Evolutionary conservation across 2,888 invertebrate species (phyloP).

Genomic region (Xestobium rufovillosum): DNA sequence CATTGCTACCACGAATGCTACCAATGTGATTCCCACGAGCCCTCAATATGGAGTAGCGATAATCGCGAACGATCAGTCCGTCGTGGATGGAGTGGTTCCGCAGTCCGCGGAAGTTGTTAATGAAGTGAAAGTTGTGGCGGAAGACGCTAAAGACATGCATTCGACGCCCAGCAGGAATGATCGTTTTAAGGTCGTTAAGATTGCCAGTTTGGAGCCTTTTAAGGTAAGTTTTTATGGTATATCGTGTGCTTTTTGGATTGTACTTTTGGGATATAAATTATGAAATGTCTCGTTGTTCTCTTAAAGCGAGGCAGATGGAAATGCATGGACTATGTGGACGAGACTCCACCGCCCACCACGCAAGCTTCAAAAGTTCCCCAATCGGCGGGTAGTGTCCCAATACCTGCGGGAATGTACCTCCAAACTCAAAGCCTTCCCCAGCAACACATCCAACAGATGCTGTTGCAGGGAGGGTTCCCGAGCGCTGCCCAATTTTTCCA

Average conservation of each 20-base stretch:
- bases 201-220: constrained; percentile 68
- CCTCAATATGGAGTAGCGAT: constrained; percentile 58
- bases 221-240: too few relatives aligned
- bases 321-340: constrained; percentile 70
- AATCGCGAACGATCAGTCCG: constrained; percentile 43
- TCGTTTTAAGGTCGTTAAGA: constrained; percentile 71
- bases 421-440: constrained; percentile 45
- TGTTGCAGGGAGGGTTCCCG: constrained; percentile 38
- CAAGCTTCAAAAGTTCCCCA: constrained; percentile 29
- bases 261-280: too few relatives aligned
- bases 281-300: too few relatives aligned
- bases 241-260: too few relatives aligned
- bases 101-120: constrained; percentile 31
- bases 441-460: constrained; percentile 43
- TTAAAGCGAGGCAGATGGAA: constrained; percentile 69
- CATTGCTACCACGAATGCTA: constrained; percentile 30
- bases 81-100: too few relatives aligned
- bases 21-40: constrained; percentile 55
- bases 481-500: constrained; percentile 33
- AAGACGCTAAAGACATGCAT: constrained; percentile 49
- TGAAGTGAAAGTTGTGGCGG: constrained; percentile 41
- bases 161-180: constrained; percentile 49
- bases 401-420: constrained; percentile 32
- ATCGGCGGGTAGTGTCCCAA: constrained; percentile 33
- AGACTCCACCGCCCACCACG: constrained; percentile 42